Conservation (phyloP, 2,113 vertebrate species). For the Colius striatus region DNA sequence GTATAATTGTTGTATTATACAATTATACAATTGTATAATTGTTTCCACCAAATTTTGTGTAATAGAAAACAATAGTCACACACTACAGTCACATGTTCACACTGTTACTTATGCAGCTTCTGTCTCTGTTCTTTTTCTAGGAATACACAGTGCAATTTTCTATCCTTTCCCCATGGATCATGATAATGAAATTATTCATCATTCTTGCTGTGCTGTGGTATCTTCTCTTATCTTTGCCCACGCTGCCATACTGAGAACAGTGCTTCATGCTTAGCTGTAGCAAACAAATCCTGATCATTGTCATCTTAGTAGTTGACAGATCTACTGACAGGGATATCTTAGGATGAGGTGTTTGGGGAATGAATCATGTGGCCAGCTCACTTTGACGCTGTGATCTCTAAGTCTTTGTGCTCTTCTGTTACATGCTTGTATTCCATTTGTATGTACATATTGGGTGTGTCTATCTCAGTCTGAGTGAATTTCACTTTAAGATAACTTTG, state of each 20-base stretch:
- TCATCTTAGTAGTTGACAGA: background rate
- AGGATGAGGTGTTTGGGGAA: background rate
- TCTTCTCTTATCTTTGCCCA: background rate
- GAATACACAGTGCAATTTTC: background rate
- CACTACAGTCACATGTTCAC: background rate
- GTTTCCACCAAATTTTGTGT: background rate
- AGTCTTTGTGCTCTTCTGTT: background rate
- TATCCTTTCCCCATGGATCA: background rate
- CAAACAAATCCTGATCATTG: background rate
- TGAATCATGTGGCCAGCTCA: accelerated
- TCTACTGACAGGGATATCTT: background rate
- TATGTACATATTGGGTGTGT: background rate
- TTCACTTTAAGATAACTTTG: background rate
- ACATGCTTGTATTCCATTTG: background rate
- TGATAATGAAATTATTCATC: background rate
- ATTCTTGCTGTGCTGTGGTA: background rate
- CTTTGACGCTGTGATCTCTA: background rate
- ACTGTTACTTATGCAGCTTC: background rate
- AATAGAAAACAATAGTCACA: background rate
- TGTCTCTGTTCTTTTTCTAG: background rate
- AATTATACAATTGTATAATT: background rate
- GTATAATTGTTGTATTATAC: background rate
- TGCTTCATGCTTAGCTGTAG: accelerated
- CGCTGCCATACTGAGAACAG: background rate
- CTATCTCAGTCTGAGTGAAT: background rate